These are phyloP conservation scores for Bucco capensis DNA, from an alignment of 2,113 vertebrate species.

Conservation along the genomic window DNA sequence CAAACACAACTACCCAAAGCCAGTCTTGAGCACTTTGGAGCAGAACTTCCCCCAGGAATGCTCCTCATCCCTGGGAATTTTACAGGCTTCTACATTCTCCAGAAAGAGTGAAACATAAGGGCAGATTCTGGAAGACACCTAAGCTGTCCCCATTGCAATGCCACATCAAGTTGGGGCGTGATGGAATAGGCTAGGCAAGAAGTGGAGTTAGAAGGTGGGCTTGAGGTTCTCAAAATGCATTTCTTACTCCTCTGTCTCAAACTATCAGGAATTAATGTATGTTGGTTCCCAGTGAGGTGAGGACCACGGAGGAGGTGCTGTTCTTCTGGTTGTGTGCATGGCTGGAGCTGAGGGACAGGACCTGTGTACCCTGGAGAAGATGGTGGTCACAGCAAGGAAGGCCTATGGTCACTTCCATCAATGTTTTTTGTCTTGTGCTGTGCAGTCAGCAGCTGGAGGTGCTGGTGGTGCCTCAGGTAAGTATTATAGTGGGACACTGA, in stretches of 20 bases:
- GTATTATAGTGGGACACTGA: accelerated
- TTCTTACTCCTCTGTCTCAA: background rate
- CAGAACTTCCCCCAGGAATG: accelerated
- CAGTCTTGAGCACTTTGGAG: accelerated
- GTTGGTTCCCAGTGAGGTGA: accelerated
- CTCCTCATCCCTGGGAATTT: accelerated
- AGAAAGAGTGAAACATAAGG: background rate
- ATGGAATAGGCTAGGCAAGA: too few species aligned
- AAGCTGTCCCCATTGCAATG: background rate
- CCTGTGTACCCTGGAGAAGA: background rate
- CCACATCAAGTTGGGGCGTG: accelerated
- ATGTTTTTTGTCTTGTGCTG: background rate
- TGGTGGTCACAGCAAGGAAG: background rate
- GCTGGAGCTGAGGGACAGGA: background rate
- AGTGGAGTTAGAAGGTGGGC: background rate
- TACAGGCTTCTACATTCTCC: background rate
- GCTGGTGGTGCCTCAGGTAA: background rate
- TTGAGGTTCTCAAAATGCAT: background rate
- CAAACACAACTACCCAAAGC: background rate
- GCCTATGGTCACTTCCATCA: background rate
- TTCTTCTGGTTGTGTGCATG: too few species aligned
- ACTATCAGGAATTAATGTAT: background rate
- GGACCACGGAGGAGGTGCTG: accelerated
- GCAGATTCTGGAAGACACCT: background rate
- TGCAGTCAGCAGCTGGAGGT: background rate